phyloP scores from a whole-genome alignment of 92 coral and sea anemone species.

The Diadumene lineata region DNA sequence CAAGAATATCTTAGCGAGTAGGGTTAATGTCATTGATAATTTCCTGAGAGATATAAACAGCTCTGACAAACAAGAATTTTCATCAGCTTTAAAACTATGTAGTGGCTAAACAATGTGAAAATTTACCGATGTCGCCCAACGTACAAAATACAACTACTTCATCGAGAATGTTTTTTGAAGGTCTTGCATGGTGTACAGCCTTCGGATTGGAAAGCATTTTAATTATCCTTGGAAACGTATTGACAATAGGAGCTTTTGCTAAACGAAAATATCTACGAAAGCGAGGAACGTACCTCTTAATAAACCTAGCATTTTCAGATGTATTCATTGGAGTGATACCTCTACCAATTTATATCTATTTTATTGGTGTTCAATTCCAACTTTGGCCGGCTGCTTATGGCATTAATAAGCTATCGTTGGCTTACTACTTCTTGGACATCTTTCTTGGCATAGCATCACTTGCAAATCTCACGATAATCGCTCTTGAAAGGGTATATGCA shows the following conservation, averaged over 20 bases:
- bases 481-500: slow-evolving; percentile 37
- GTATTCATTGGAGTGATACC: slow-evolving; percentile 36
- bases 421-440: slow-evolving; percentile 27
- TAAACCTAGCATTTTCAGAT: slow-evolving; percentile 42
- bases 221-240: slow-evolving; percentile 26
- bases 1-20: not conserved
- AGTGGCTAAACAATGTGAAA: too few species aligned
- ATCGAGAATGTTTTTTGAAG: slow-evolving; percentile 23
- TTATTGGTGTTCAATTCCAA: slow-evolving; percentile 28
- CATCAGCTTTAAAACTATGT: not conserved
- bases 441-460: slow-evolving; percentile 37
- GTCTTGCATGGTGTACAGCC: slow-evolving; percentile 31
- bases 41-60: slow-evolving; percentile 22
- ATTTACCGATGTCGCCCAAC: slow-evolving; percentile 2
- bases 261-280: slow-evolving; percentile 37
- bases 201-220: slow-evolving; percentile 39
- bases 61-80: slow-evolving; percentile 5
- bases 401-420: not conserved
- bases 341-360: slow-evolving; percentile 25
- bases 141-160: not conserved
- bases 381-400: slow-evolving; percentile 26
- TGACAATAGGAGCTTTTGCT: slow-evolving; percentile 44
- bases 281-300: slow-evolving; percentile 33
- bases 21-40: slow-evolving; percentile 20
- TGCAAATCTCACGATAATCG: slow-evolving; percentile 38